Percentiles rank a stretch among this genome's conserved stretches.
These are phyloP conservation scores for Catocala fraxini DNA, from an alignment of 2,888 invertebrate genomes.

Conservation along the genomic window DNA sequence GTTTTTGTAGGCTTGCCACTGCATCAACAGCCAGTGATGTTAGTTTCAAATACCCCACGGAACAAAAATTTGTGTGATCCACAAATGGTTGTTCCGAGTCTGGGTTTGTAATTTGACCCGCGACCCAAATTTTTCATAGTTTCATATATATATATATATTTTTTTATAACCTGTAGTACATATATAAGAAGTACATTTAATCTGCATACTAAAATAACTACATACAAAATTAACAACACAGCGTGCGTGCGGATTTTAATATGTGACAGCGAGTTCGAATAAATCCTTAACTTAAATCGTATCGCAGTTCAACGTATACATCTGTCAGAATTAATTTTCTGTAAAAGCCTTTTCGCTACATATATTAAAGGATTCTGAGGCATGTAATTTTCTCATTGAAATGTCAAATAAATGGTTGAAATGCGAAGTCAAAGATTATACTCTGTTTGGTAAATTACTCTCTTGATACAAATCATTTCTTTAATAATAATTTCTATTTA, in stretches of 20 bases:
- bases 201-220: not conserved
- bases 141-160: no score
- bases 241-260: not conserved
- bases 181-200: no score
- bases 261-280: slow-evolving; percentile 10
- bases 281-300: slow-evolving; percentile 17
- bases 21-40: no score
- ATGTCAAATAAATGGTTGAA: slow-evolving; percentile 29
- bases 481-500: not conserved
- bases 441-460: slow-evolving; percentile 17
- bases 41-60: no score
- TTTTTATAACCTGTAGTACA: no score
- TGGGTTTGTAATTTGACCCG: no score
- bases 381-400: slow-evolving; percentile 41
- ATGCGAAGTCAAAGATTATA: slow-evolving; percentile 32
- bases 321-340: slow-evolving; percentile 29
- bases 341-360: slow-evolving; percentile 28
- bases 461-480: slow-evolving; percentile 11
- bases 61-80: no score
- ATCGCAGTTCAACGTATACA: slow-evolving; percentile 8
- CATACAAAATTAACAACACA: not conserved
- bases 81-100: no score
- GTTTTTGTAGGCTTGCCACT: no score
- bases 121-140: no score
- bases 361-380: slow-evolving; percentile 28